Percentiles rank a stretch among this genome's conserved stretches.
These are phyloP conservation scores for Papilio gigon DNA, from an alignment of 2,888 invertebrate species.

Conservation along the genomic window DNA sequence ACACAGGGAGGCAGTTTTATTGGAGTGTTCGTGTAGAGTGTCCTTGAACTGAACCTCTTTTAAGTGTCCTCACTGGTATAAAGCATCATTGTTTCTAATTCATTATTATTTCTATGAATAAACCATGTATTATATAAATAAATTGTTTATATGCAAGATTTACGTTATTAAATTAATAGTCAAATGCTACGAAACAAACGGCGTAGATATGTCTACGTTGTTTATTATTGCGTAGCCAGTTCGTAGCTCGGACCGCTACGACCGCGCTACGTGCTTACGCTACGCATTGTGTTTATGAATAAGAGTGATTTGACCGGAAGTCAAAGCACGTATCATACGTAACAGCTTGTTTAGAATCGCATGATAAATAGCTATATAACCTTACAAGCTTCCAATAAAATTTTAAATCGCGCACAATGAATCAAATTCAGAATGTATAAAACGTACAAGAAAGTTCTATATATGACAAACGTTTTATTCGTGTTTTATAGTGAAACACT, in stretches of 20 bases:
- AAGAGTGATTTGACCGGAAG: not conserved
- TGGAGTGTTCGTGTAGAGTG: not conserved
- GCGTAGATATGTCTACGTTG: too few relatives aligned
- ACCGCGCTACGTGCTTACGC: not conserved
- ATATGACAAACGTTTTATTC: conserved; percentile 1
- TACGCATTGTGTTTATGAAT: not conserved
- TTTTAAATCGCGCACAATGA: not conserved
- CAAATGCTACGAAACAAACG: conserved; percentile 1
- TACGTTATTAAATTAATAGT: not conserved
- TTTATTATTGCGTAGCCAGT: too few relatives aligned
- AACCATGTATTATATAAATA: not conserved
- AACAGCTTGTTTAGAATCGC: not conserved
- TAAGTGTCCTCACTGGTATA: not conserved
- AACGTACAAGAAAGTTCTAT: not conserved
- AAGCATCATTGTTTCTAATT: not conserved
- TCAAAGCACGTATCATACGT: conserved; percentile 22
- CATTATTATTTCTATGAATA: not conserved
- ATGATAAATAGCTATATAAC: conserved; percentile 10
- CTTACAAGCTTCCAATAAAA: conserved; percentile 2
- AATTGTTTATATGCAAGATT: not conserved
- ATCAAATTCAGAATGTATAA: conserved; percentile 9
- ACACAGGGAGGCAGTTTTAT: not conserved
- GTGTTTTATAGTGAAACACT: not conserved
- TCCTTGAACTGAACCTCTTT: not conserved
- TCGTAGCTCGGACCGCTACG: not conserved